Base-by-base conservation (phyloP, 2,888 invertebrate genomes). In the Synanthedon formicaeformis region DNA sequence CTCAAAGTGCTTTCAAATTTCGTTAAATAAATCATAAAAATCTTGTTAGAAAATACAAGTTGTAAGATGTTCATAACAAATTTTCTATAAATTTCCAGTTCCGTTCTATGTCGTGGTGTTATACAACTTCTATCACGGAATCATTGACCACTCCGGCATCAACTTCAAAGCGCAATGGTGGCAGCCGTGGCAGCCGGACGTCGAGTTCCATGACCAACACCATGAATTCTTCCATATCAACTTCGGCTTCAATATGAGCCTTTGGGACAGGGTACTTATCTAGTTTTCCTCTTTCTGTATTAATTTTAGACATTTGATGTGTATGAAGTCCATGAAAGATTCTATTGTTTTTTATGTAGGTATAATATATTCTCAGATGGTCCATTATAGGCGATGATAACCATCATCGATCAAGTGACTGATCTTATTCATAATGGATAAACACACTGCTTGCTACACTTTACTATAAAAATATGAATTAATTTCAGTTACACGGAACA, bases 181-280 rank as follows among this genome's bases (percentile, higher is more conserved):
- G 92, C 92, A 93, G 75, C 92, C 92, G 0, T 92, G 92, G 92
- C 92, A 93, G 69, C 93, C 93, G 0, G 91, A 92, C 60, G 91
- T 91, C 0, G 91, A 91, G 56, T 93, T 93, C 78, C 93, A 94
- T 61, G 94, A 93, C 67, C 90, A 93, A 64, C 94, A 94, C 60
- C 94, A 93, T 62, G 92, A 93, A 78, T 93, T 92, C 76, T 93
- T 92, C 79, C 93, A 93, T 66, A 91, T 92, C 64, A 94, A 94
- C 76, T 93, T 92, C 62, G 92, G 91, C 1, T 93, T 93, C 68
- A 93, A 94, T 67, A 90, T 91, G 71, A 81, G 74, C 49, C 56
- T 90, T 41, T 93, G 93, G 92, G 93, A 93, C 70, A 90, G 84
- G 81, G 91, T 92, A 62, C 67, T 68, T 60, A 55, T 18, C 18